These are phyloP conservation scores for Chlorodrepanis virens DNA, from an alignment of 2,113 vertebrate genomes.

Conservation along the genomic window DNA sequence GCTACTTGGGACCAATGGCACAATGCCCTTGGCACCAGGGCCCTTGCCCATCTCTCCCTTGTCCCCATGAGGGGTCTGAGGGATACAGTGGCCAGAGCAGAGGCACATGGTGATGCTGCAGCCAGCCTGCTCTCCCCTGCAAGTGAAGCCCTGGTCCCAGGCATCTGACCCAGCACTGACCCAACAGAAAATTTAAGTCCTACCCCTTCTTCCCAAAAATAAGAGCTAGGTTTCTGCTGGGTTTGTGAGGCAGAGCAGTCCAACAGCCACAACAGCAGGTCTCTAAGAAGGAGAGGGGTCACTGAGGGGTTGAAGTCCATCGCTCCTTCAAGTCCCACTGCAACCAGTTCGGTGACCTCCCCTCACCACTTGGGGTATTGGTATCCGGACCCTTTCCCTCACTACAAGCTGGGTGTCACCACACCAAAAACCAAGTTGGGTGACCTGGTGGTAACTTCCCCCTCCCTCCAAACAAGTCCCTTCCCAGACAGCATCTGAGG, in stretches of 20 bases:
- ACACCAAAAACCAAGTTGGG: rapidly evolving
- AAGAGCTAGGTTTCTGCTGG: background rate
- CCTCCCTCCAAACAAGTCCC: rapidly evolving
- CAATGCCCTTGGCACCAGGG: too few relatives aligned
- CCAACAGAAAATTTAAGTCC: background rate
- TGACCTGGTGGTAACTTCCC: background rate
- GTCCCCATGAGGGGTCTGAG: background rate
- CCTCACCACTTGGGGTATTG: background rate
- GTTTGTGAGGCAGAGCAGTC: background rate
- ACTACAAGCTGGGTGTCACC: background rate
- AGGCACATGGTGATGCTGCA: background rate
- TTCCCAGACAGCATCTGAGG: background rate
- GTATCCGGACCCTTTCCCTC: background rate
- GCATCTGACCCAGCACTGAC: background rate
- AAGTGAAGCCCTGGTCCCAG: background rate
- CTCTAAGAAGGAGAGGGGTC: background rate
- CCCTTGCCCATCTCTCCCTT: background rate
- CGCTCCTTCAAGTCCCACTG: background rate
- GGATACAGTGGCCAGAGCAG: background rate
- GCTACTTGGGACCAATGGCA: background rate
- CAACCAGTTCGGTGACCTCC: background rate
- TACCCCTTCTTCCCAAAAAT: background rate
- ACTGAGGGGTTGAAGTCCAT: background rate
- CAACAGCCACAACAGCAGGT: background rate
- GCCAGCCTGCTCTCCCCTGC: background rate